A percentile compares a stretch with the other conserved stretches of the same genome.
Conservation (phyloP, 2,888 invertebrate genomes). For the Andrena haemorrhoa region DNA sequence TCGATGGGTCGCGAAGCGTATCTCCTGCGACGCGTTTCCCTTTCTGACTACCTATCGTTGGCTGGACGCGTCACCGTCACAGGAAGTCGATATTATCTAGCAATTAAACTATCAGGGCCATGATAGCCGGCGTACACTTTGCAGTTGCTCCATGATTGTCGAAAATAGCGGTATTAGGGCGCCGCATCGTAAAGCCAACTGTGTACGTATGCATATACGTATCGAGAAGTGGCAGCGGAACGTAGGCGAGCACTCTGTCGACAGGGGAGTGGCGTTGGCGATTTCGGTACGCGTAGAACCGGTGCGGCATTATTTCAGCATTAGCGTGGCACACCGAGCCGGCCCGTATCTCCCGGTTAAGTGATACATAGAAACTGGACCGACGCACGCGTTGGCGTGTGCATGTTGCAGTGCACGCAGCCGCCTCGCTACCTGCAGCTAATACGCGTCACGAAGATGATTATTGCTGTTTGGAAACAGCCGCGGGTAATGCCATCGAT, state of each 20-base stretch:
- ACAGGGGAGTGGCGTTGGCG: conserved; percentile 29
- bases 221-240: neutral
- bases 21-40: conserved; percentile 9
- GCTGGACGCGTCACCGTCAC: conserved; percentile 17
- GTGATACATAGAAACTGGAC: conserved; percentile 65
- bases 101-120: no score
- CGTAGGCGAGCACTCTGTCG: conserved; percentile 30
- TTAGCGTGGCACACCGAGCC: conserved; percentile 69
- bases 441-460: conserved; percentile 69
- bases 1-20: neutral
- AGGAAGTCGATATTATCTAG: conserved; percentile 17
- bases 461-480: conserved; percentile 75
- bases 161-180: no score
- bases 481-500: conserved; percentile 70
- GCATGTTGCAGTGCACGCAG: neutral
- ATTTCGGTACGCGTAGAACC: conserved; percentile 48
- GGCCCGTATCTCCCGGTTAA: conserved; percentile 71
- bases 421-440: neutral
- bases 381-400: conserved; percentile 31
- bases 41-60: neutral
- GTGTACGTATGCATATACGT: neutral
- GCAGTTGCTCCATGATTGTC: no score
- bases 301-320: conserved; percentile 73
- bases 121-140: no score
- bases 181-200: no score